Percentiles rank a stretch among this genome's conserved stretches.
Conservation (phyloP, 2,797 vertebrate species). For the Helicolenus hilgendorfi region DNA sequence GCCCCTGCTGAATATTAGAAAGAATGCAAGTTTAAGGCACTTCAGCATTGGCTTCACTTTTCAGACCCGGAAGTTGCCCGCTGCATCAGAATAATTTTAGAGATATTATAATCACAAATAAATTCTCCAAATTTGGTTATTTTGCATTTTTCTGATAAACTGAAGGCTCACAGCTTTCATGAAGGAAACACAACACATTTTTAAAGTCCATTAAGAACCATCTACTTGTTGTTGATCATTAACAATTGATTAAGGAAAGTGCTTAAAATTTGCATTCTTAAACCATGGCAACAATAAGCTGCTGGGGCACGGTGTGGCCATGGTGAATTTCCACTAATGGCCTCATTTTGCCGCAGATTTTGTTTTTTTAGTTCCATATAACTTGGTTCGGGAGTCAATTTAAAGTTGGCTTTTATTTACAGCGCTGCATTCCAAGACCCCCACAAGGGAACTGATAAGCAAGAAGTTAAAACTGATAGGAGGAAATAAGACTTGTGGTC, state of each 20-base stretch:
- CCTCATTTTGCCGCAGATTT: constrained; percentile 4
- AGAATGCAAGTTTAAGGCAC: not conserved
- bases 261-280: not conserved
- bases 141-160: not conserved
- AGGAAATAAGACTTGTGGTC: not conserved
- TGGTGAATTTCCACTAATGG: constrained; percentile 5
- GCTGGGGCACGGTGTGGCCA: not conserved
- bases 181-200: not conserved
- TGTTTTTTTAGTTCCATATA: constrained; percentile 16
- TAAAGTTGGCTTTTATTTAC: constrained; percentile 44
- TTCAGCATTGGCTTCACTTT: not conserved
- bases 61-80: fast-evolving
- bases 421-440: not conserved
- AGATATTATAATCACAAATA: not conserved
- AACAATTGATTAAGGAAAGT: not conserved
- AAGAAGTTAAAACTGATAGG: not conserved
- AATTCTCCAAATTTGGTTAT: not conserved
- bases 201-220: not conserved
- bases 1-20: too few relatives aligned
- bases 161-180: not conserved
- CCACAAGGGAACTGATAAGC: constrained; percentile 14
- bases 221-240: not conserved
- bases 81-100: not conserved
- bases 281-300: not conserved
- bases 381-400: constrained; percentile 21